phyloP scores from a whole-genome alignment of 64 coral and sea anemone species.

The Catalaphyllia jardinei region DNA sequence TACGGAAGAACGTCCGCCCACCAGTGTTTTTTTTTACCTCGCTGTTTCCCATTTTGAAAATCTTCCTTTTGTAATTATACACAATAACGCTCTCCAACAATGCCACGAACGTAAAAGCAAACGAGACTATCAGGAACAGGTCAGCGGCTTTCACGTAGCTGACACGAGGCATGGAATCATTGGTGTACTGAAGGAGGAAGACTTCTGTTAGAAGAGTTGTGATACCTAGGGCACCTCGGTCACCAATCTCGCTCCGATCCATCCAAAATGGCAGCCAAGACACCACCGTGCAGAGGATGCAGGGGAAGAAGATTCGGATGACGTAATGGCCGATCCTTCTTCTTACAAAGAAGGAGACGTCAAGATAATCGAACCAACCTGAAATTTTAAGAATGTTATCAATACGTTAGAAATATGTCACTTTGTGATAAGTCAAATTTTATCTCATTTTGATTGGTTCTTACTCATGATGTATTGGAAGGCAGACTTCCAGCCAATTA shows the following conservation, averaged over 20 bases:
- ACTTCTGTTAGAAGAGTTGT: slow-evolving; percentile 71
- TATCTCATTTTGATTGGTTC: no score
- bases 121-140: slow-evolving; percentile 62
- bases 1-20: slow-evolving; percentile 1
- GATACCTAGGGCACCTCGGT: slow-evolving; percentile 64
- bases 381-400: background rate
- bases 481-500: no score
- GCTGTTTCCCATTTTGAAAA: background rate
- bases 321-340: slow-evolving; percentile 70
- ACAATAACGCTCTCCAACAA: slow-evolving; percentile 66
- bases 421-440: no score
- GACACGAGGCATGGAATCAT: slow-evolving; percentile 59
- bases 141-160: slow-evolving; percentile 80
- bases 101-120: slow-evolving; percentile 60
- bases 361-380: slow-evolving; percentile 53
- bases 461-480: no score
- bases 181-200: slow-evolving; percentile 62
- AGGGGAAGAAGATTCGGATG: slow-evolving; percentile 74
- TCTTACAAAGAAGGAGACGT: slow-evolving; percentile 45
- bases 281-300: slow-evolving; percentile 69
- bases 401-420: background rate
- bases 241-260: slow-evolving; percentile 69
- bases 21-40: background rate
- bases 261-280: slow-evolving; percentile 80
- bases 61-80: slow-evolving; percentile 39